phyloP scores from a whole-genome alignment of 2,888 invertebrate species.

The Serrognathus titanus region DNA sequence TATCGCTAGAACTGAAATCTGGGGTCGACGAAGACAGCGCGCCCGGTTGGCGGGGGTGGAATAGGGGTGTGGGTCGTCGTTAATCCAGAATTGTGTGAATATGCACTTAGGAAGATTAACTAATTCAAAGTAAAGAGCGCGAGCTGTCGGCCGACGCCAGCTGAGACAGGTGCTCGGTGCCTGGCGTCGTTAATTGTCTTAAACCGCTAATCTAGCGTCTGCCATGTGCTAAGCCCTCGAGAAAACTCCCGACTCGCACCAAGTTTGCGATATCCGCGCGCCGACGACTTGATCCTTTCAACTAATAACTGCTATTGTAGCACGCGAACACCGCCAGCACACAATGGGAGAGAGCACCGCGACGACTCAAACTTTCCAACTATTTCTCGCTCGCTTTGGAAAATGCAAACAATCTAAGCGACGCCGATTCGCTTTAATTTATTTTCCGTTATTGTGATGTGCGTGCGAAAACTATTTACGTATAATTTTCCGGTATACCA shows the following conservation, averaged over 20 bases:
- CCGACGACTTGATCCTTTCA: constrained; percentile 20
- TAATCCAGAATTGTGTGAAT: constrained; percentile 27
- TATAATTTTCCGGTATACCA: too few species aligned
- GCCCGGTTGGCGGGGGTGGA: background rate
- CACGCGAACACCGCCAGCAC: background rate
- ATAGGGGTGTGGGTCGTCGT: constrained; percentile 6
- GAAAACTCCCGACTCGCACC: constrained; percentile 26
- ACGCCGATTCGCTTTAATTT: background rate
- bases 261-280: constrained; percentile 21
- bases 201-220: constrained; percentile 41
- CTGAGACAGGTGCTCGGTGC: constrained; percentile 25
- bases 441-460: background rate
- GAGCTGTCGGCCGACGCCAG: constrained; percentile 4
- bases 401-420: background rate
- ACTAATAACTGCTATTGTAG: constrained; percentile 16
- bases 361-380: constrained; percentile 2
- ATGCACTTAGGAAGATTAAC: constrained; percentile 35
- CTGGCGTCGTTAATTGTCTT: constrained; percentile 37
- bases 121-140: constrained; percentile 18
- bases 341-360: background rate
- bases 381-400: background rate
- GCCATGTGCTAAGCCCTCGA: constrained; percentile 33
- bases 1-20: constrained; percentile 13
- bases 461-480: background rate
- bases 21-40: background rate